phyloP scores from a whole-genome alignment of 2,888 invertebrate genomes.

The Nebria salina region DNA sequence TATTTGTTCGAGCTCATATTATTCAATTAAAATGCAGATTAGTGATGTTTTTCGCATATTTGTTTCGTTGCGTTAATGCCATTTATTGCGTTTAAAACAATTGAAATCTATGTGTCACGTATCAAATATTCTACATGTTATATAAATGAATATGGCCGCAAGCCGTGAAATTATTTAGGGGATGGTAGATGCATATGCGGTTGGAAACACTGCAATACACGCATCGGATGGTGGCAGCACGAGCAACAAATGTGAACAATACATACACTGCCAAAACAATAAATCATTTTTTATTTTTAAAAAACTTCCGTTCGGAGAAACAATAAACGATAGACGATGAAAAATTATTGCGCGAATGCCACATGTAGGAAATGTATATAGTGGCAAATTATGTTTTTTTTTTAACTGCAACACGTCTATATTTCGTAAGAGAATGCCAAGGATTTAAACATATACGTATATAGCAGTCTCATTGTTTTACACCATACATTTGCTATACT shows the following conservation, averaged over 20 bases:
- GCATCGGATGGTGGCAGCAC: constrained; percentile 1
- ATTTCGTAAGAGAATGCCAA: background rate
- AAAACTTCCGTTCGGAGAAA: constrained; percentile 32
- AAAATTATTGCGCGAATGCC: constrained; percentile 22
- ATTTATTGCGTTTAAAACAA: background rate
- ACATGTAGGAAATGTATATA: background rate
- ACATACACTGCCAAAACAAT: background rate
- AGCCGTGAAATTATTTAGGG: constrained; percentile 1
- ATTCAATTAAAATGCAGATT: background rate
- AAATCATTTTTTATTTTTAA: constrained; percentile 5
- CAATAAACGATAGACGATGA: constrained; percentile 37
- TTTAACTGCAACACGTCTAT: background rate
- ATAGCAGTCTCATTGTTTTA: background rate
- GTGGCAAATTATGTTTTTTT: background rate
- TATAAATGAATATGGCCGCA: background rate
- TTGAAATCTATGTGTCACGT: constrained; percentile 1
- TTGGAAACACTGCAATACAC: background rate
- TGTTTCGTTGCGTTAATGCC: background rate
- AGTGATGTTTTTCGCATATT: background rate
- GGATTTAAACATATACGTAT: background rate
- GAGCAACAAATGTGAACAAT: background rate
- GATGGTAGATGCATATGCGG: background rate
- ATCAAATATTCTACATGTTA: background rate
- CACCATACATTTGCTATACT: background rate
- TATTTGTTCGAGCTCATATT: background rate